phyloP scores from a whole-genome alignment of 2,113 vertebrate species.

The Mustela lutreola region DNA sequence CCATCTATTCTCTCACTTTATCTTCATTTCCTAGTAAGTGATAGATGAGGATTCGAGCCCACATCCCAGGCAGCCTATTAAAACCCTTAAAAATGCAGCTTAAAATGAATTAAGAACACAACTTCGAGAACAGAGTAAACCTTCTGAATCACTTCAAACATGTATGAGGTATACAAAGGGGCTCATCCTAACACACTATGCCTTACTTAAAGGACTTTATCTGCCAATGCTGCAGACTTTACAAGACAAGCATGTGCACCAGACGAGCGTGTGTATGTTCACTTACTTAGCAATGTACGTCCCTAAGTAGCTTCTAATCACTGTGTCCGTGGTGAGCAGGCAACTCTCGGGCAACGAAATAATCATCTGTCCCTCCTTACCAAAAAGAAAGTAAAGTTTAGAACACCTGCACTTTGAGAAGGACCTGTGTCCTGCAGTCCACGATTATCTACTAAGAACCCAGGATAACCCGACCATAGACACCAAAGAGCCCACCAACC shows the following conservation, averaged over 20 bases:
- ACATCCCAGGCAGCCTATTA: not conserved
- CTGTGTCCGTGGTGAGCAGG: slow-evolving; percentile 93
- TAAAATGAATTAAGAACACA: not conserved
- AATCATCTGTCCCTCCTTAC: slow-evolving; percentile 91
- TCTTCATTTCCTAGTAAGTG: not conserved
- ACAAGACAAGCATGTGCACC: not conserved
- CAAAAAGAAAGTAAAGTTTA: slow-evolving; percentile 20
- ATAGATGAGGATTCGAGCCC: not conserved
- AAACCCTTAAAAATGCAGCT: not conserved
- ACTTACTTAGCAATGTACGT: slow-evolving; percentile 92
- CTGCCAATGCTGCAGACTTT: not conserved
- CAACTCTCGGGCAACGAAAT: slow-evolving; percentile 95
- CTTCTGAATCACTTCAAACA: not conserved
- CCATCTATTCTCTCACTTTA: not conserved
- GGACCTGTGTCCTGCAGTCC: not conserved
- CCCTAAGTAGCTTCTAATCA: slow-evolving; percentile 93
- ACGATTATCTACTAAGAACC: not conserved
- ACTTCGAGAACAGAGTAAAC: not conserved
- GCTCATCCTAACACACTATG: not conserved
- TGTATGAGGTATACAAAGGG: not conserved
- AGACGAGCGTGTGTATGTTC: not conserved
- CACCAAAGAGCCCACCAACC: fast-evolving
- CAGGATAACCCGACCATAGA: not conserved
- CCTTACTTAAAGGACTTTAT: not conserved
- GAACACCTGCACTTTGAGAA: not conserved